Evolutionary conservation across 2,113 vertebrate species (phyloP), one percentile per base, ranked within the genome.

Genomic region (Philantomba maxwellii): DNA sequence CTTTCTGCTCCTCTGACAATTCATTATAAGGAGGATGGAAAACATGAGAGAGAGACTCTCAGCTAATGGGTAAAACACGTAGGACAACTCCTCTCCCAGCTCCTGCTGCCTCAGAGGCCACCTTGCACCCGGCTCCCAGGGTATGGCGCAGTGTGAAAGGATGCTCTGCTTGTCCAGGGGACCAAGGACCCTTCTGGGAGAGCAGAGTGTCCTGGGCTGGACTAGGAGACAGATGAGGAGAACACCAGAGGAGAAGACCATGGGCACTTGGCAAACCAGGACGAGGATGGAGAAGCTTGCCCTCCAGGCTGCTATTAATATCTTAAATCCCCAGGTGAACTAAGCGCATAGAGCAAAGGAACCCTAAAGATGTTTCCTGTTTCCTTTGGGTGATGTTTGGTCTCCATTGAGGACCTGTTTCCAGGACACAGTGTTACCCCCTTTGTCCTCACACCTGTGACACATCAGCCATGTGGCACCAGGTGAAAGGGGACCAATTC

Each of bases 21-120:
- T 95, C 92, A 36, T 83, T 88, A 55, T 49, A 92, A 97, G 83
- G 16, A 90, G 49, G 94, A 95, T 49, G 70, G 95, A 96, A 97
- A 91, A 55, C 7, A 49, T 39, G 83, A 58, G 86, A 1, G 83
- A 58, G 86, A 1, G 0, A 58, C 21, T 77, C 96, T 97, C 82
- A 90, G 89, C 73, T 96, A 85, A 95, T 80, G 94, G 43, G 33
- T 95, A 92, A 96, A 93, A 89, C 77, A 78, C 73, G 58, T 80
- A 96, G 16, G 83, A 73, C 39, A 53, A 6, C 33, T 49, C 64
- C 80, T 49, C 16, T 60, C 30, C 45, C 16, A n/a, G 28, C 3
- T 16, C 12, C 55, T 45, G 51, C 12, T 73, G 28, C 53, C n/a
- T 77, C 2, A 1, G 21, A 73, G 36, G 45, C 7, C 7, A 8